These are phyloP conservation scores for Sciaenops ocellatus DNA, from an alignment of 2,797 vertebrate species.

Conservation along the genomic window DNA sequence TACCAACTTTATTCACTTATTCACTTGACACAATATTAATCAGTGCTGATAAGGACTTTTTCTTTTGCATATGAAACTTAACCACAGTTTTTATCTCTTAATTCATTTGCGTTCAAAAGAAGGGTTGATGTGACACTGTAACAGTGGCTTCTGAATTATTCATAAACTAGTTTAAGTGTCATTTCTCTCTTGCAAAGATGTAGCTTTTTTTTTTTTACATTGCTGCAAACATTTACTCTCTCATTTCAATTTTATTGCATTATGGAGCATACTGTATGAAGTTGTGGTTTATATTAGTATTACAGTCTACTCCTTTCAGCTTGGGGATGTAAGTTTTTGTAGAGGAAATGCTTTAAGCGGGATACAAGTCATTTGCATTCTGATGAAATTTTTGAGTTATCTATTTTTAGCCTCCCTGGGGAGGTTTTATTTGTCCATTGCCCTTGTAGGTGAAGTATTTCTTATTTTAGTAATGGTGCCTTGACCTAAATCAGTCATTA, in stretches of 20 bases:
- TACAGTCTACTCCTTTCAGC: constrained; percentile 5
- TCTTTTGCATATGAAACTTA: constrained; percentile 22
- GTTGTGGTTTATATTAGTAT: constrained; percentile 17
- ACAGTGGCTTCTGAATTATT: constrained; percentile 31
- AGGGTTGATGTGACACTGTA: constrained; percentile 15
- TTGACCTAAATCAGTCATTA: constrained; percentile 84
- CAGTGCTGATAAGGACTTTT: constrained; percentile 38
- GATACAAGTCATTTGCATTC: constrained; percentile 67
- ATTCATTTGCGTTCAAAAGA: constrained; percentile 59
- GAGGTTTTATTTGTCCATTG: constrained; percentile 75
- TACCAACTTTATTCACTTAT: constrained; percentile 17
- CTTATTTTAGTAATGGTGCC: constrained; percentile 84
- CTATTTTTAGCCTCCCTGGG: constrained; percentile 77
- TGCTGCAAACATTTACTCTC: background rate
- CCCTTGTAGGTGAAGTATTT: constrained; percentile 76
- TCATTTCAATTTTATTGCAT: background rate
- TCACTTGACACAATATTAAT: constrained; percentile 5
- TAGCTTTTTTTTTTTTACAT: constrained; percentile 1
- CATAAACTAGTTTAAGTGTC: background rate
- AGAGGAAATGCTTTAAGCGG: constrained; percentile 45
- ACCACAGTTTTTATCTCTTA: constrained; percentile 47
- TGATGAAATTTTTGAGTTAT: constrained; percentile 52
- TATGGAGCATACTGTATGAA: background rate
- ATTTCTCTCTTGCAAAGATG: constrained; percentile 4
- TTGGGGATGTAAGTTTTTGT: constrained; percentile 28